Base-by-base conservation (phyloP, 2,888 invertebrate species). In the Papilio demoleus region DNA sequence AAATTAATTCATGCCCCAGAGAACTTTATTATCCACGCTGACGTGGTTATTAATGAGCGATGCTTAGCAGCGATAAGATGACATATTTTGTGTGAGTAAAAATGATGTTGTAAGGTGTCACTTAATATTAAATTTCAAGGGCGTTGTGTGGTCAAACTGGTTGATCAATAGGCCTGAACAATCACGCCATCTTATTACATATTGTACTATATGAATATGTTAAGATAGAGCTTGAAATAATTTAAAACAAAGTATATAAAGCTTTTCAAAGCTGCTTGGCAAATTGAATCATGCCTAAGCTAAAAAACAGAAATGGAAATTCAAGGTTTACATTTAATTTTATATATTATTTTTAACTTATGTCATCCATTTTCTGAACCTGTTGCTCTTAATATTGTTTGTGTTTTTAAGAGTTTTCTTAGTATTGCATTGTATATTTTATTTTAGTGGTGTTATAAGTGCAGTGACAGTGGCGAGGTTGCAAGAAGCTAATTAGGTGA, bases 91-190 rank as follows among this genome's bases (percentile, higher is more conserved):
- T 88, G 83, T 86, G 85, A 85, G 88, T 85, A 79, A 80, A 68
- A 77, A 77, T 76, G 77, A 82, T 83, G 82, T 85, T 77, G 86
- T 79, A 84, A 88, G 80, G 81, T 86, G 87, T 86, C 86, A 85
- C 78, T 81, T 82, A 77, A 79, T 72, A 81, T 80, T 77, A 77
- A 77, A 74, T 75, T 78, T 81, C 88, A 88, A 88, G 88, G 88
- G 83, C 85, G 79, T 75, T 75, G 73, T 78, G 83, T 76, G 75
- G 86, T 85, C 82, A 81, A 83, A 86, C 88, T 76, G 78, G 88
- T 87, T 84, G 78, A 77, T 77, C 73, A 76, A 78, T 77, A 79
- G 76, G 78, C 75, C 78, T 81, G 78, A 77, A 58, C 36, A 63
- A 42, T 36, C 60, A 65, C 31, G 38, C 42, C 50, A 14, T 31